These are phyloP conservation scores for Tetropium fuscum DNA, from an alignment of 2,888 invertebrate genomes.

Conservation along the genomic window DNA sequence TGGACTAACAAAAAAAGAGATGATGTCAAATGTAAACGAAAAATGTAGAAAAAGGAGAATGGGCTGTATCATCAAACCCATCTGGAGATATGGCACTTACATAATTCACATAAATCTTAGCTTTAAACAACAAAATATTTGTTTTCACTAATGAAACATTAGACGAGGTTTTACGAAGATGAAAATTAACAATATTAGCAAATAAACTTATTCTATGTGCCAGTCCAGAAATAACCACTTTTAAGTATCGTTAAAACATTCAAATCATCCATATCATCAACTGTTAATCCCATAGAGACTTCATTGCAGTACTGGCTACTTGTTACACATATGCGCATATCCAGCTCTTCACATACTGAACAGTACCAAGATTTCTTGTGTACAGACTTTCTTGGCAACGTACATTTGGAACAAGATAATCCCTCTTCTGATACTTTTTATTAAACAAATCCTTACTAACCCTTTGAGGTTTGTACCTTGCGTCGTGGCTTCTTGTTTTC, in stretches of 20 bases:
- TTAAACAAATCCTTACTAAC: no score
- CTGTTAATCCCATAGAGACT: background rate
- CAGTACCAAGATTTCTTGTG: background rate
- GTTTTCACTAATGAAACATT: background rate
- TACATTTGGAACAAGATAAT: background rate
- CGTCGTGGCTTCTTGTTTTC: no score
- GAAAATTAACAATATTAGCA: background rate
- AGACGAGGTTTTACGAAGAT: constrained; percentile 1
- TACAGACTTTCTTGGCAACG: background rate
- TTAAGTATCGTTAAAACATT: background rate
- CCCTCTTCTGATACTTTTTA: no score
- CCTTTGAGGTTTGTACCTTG: no score
- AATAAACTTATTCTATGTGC: background rate
- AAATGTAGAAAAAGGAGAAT: background rate
- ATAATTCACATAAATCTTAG: background rate
- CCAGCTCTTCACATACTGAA: background rate
- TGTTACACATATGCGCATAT: background rate
- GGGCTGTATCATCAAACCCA: background rate
- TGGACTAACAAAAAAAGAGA: background rate
- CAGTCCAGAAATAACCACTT: background rate
- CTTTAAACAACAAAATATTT: constrained; percentile 1
- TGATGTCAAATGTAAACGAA: background rate
- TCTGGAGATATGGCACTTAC: constrained; percentile 1
- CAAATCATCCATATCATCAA: constrained; percentile 1
- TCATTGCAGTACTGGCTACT: background rate